A percentile compares a stretch with the other conserved stretches of the same genome.
Conservation (phyloP, 2,888 invertebrate genomes). For the Mimas tiliae region DNA sequence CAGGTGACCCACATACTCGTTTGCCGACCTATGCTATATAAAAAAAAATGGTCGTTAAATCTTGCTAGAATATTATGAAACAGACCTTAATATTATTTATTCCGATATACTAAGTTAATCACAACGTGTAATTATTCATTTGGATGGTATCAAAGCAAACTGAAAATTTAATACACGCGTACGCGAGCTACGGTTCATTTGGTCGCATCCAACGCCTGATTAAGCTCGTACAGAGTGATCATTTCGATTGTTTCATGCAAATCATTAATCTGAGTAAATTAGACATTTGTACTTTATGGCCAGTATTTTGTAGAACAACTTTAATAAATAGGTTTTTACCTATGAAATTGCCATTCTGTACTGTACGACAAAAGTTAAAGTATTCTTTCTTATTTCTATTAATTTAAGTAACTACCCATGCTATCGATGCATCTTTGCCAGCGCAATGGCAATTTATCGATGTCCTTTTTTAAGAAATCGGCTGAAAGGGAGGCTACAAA, state of each 20-base stretch:
- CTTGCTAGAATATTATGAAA: conserved; percentile 36
- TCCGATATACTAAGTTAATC: conserved; percentile 32
- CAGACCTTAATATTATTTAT: conserved; percentile 42
- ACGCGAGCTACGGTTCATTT: conserved; percentile 49
- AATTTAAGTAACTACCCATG: too few relatives aligned
- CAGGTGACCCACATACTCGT: too few relatives aligned
- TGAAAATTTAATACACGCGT: conserved; percentile 46
- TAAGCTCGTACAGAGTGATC: conserved; percentile 47
- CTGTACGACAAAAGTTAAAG: too few relatives aligned
- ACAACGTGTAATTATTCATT: conserved; percentile 40
- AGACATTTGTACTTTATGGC: not conserved
- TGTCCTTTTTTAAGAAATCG: too few relatives aligned
- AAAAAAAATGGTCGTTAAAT: too few relatives aligned
- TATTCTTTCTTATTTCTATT: too few relatives aligned
- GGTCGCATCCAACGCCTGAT: conserved; percentile 48
- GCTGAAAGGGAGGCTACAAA: too few relatives aligned
- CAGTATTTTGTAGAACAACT: not conserved
- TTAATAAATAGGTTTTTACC: not conserved
- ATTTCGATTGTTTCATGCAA: conserved; percentile 30
- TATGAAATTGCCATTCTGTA: too few relatives aligned
- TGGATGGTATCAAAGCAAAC: conserved; percentile 49
- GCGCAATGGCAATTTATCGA: too few relatives aligned
- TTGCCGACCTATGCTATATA: too few relatives aligned
- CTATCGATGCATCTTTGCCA: too few relatives aligned
- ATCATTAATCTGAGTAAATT: conserved; percentile 22